phyloP scores from a whole-genome alignment of 2,888 invertebrate genomes.

The Scaptomyza flava region DNA sequence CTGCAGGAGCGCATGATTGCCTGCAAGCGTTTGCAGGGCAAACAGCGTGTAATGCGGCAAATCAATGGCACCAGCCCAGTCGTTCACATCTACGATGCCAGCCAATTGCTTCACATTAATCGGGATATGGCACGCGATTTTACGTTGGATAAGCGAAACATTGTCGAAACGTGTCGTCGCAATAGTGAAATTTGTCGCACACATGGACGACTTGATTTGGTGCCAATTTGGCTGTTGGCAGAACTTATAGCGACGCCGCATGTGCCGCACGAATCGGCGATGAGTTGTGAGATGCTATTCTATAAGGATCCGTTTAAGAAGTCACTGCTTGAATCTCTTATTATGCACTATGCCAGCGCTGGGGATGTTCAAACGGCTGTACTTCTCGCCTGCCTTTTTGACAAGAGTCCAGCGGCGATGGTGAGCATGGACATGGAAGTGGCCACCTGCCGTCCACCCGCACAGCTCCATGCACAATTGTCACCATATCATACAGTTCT shows the following conservation, averaged over 20 bases:
- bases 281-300: slow-evolving; percentile 87
- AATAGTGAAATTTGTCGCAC: slow-evolving; percentile 92
- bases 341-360: slow-evolving; percentile 91
- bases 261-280: slow-evolving; percentile 85
- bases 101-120: slow-evolving; percentile 90
- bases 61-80: slow-evolving; percentile 75
- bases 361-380: slow-evolving; percentile 97
- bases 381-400: slow-evolving; percentile 95
- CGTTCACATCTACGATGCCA: slow-evolving; percentile 83
- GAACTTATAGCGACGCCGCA: slow-evolving; percentile 88
- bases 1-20: slow-evolving; percentile 88
- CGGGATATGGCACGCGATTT: slow-evolving; percentile 93
- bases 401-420: slow-evolving; percentile 86
- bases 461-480: slow-evolving; percentile 83
- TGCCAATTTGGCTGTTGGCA: slow-evolving; percentile 95
- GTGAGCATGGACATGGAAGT: slow-evolving; percentile 43
- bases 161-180: slow-evolving; percentile 90
- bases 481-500: slow-evolving; percentile 94
- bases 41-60: slow-evolving; percentile 83
- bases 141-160: slow-evolving; percentile 85
- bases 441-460: slow-evolving; percentile 53
- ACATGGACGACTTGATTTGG: slow-evolving; percentile 91
- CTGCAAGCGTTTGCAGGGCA: slow-evolving; percentile 72
- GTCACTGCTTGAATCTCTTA: slow-evolving; percentile 92
- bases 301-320: slow-evolving; percentile 94